phyloP scores from a whole-genome alignment of 2,888 invertebrate species.

The Tridacna gigas region DNA sequence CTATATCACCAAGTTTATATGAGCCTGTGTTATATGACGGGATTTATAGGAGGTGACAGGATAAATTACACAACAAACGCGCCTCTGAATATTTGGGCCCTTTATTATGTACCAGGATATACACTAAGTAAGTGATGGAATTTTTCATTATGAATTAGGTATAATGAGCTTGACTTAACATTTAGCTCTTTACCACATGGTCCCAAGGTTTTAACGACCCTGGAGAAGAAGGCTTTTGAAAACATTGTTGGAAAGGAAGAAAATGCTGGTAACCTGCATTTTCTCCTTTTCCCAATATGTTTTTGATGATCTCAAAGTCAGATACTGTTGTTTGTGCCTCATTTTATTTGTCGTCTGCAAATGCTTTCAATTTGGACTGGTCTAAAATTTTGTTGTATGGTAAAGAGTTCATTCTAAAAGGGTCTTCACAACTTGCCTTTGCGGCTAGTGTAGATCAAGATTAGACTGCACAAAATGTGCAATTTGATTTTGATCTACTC shows the following conservation, averaged over 20 bases:
- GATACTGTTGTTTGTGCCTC: neutral
- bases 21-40: too few relatives aligned
- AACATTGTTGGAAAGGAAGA: neutral
- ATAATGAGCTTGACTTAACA: too few relatives aligned
- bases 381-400: neutral
- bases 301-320: too few relatives aligned
- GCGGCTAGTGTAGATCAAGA: too few relatives aligned
- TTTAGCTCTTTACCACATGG: too few relatives aligned
- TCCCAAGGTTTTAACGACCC: neutral
- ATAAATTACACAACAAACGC: constrained; percentile 98
- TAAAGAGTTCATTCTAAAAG: neutral
- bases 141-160: too few relatives aligned
- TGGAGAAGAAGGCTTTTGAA: neutral
- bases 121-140: constrained; percentile 92
- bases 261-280: neutral
- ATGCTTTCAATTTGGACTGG: neutral
- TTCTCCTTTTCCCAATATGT: neutral
- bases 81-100: constrained; percentile 94
- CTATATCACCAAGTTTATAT: too few relatives aligned
- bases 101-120: constrained; percentile 97
- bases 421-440: too few relatives aligned
- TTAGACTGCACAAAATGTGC: too few relatives aligned
- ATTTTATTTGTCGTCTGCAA: neutral
- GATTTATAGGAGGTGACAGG: too few relatives aligned
- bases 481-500: too few relatives aligned